phyloP scores from a whole-genome alignment of 2,113 vertebrate genomes.

The Propithecus coquereli region DNA sequence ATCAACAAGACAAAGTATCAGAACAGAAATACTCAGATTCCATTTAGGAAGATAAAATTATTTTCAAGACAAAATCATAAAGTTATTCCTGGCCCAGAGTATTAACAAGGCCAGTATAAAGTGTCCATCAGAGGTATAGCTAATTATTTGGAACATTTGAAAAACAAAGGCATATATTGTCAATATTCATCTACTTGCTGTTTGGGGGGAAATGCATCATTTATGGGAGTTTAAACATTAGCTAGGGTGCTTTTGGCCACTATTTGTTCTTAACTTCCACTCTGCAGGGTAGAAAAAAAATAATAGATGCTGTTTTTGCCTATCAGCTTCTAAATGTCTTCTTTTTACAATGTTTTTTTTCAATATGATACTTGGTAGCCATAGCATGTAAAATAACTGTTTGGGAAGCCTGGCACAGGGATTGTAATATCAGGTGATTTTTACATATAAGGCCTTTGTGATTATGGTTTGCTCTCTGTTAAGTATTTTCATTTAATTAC shows the following conservation, averaged over 20 bases:
- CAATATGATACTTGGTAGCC: not conserved
- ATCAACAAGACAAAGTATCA: not conserved
- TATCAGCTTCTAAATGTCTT: not conserved
- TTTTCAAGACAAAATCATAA: not conserved
- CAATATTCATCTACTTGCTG: not conserved
- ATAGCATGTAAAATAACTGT: not conserved
- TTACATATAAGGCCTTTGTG: not conserved
- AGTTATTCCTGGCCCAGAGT: not conserved
- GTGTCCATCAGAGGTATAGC: not conserved
- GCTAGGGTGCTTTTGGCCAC: not conserved
- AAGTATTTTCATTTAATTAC: not conserved
- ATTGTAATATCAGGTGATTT: not conserved
- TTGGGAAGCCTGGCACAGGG: not conserved
- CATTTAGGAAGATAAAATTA: constrained; percentile 13
- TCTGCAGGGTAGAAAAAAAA: not conserved
- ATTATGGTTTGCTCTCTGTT: not conserved
- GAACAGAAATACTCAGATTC: not conserved
- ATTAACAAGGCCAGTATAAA: not conserved
- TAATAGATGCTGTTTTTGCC: not conserved
- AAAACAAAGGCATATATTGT: not conserved
- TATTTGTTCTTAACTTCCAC: not conserved
- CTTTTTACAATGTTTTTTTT: not conserved
- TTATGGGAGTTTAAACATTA: not conserved
- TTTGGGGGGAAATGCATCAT: not conserved
- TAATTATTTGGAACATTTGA: not conserved